Evolutionary conservation across 2,888 invertebrate species (phyloP), one percentile per base, ranked within the genome.

Genomic region (Dorcus parallelipipedus): DNA sequence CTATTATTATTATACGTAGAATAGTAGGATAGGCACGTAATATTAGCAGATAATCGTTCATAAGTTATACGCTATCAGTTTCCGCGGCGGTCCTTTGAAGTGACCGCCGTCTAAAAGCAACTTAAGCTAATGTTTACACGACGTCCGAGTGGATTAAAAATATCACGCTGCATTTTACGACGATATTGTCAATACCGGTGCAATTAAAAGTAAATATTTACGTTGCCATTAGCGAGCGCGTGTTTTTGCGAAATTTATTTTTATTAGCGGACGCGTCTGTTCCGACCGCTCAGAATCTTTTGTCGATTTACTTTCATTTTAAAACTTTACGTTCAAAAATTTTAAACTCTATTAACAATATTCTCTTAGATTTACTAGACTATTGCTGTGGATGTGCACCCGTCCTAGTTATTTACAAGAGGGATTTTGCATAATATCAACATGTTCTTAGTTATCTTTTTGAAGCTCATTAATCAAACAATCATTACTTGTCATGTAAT

Each of bases 11-110:
- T 33, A 33, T 33, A 33, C 6, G 3, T 33, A 33, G 26, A 33
- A 33, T 7, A 33, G 26, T 33, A 6, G 26, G 45, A 45, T 45
- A 45, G 45, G 17, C 45, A 45, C 45, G 45, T 45, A 45, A 45
- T 45, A 45, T 45, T 45, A 45, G 45, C 45, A 45, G 45, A 45
- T 45, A 45, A 45, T 45, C 45, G 45, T 45, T 20, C 45, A 23
- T 45, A 45, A 45, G 45, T 45, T 45, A 45, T 45, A 23, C 45
- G 45, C 45, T 45, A 45, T 45, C 45, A 45, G 45, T 45, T 45
- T 45, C 45, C 45, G 45, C 45, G 45, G 20, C 45, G 45, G 3
- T 23, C 20, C 45, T 45, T 45, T 45, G 45, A 45, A 45, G n/a
- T 45, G 9, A 23, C 45, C 45, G 45, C 20, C 45, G 20, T 45